A percentile compares a stretch with the other conserved stretches of the same genome.
phyloP scores from a whole-genome alignment of 2,888 invertebrate genomes.

The Hoplodrina ambigua region DNA sequence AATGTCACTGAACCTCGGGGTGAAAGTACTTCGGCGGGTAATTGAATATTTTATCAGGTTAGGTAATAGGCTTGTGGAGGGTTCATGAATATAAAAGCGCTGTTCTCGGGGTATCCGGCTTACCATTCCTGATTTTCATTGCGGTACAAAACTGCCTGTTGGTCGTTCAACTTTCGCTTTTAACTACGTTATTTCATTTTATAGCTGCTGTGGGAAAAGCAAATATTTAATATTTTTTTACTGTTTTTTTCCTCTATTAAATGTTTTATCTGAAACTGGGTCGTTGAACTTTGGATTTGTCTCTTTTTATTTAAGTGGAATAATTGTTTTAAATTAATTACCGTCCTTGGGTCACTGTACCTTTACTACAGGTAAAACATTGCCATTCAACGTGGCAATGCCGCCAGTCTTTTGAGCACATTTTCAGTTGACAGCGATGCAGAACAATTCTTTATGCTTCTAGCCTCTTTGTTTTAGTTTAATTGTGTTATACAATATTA shows the following conservation, averaged over 20 bases:
- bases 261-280: slow-evolving; percentile 27
- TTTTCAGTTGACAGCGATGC: too few species aligned
- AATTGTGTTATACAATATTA: too few species aligned
- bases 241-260: slow-evolving; percentile 23
- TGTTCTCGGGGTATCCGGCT: slow-evolving; percentile 41
- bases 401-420: too few species aligned
- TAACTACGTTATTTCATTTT: slow-evolving; percentile 27
- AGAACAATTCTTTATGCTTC: too few species aligned
- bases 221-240: slow-evolving; percentile 34
- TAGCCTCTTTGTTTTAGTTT: too few species aligned
- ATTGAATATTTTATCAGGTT: slow-evolving; percentile 81
- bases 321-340: slow-evolving; percentile 28
- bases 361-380: too few species aligned
- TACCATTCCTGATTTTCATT: slow-evolving; percentile 55
- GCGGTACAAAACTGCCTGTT: slow-evolving; percentile 37
- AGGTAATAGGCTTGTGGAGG: slow-evolving; percentile 60
- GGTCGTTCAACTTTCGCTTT: slow-evolving; percentile 53
- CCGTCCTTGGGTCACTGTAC: neutral
- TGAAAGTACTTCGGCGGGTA: slow-evolving; percentile 76
- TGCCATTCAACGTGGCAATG: too few species aligned
- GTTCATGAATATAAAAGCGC: slow-evolving; percentile 79
- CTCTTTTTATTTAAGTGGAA: neutral
- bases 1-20: slow-evolving; percentile 77
- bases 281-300: slow-evolving; percentile 28
- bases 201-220: slow-evolving; percentile 21